Base-by-base conservation (phyloP, 2,888 invertebrate genomes). In the Trissolcus japonicus region DNA sequence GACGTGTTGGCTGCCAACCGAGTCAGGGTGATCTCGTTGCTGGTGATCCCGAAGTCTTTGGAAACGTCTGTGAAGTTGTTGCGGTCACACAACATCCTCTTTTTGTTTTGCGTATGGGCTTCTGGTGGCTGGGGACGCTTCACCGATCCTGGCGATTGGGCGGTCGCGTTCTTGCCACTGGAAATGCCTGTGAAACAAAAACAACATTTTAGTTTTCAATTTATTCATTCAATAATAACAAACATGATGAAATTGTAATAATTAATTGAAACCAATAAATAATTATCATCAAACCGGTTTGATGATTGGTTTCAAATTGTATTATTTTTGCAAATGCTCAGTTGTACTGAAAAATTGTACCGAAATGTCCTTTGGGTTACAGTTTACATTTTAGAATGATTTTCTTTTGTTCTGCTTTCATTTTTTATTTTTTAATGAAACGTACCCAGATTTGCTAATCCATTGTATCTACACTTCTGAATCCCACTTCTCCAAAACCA, bases 1-100 rank as follows among this genome's bases (percentile, higher is more conserved):
- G 65, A 50, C 51, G 40, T 59, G 35, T 35, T 35, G 43, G n/a
- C 1, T 19, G 9, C 29, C 40, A 66, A 4, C 0, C 59, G 67
- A 3, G 79, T 81, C 19, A 81, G 14, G 19, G 81, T 81, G 6
- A 80, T 79, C 53, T 81, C 80, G 7, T 67, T 57, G 41, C 66
- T 73, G n/a, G 69, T 65, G 4, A 76, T 62, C 13, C 72, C 67
- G 40, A 50, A 76, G 14, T 72, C 19, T 35, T 59, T 62, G 40
- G 72, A 62, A 21, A 76, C 61, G 43, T 76, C 76, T 14, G 51
- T 55, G 41, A 2, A 4, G n/a, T 13, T 16, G 56, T 9, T 25
- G 17, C 11, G 46, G 41, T 48, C 41, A 19, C 14, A n/a, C 13
- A 50, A 3, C 4, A 56, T 66, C 21, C 40, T 41, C 40, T 51